Evolutionary conservation across 2,888 invertebrate genomes (phyloP), one percentile per base, ranked within the genome.

Genomic region (Rhimphoctona megacephalus): DNA sequence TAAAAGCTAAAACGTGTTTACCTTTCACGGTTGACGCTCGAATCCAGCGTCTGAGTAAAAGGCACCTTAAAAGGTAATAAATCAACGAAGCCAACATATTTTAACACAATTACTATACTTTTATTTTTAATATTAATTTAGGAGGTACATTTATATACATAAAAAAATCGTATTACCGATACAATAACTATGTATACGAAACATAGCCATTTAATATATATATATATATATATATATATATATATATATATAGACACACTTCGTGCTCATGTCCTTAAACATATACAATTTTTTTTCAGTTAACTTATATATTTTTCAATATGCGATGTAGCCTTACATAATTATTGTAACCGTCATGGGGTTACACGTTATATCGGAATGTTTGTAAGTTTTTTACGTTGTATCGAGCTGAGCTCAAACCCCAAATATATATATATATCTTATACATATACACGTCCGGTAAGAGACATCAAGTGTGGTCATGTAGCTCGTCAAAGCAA

Each of bases 131-230:
- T 93, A 92, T 94, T 93, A 93, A 91, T 94, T 93, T 93, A 93
- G 90, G 90, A 93, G 92, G 92, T 94, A 94, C 94, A 94, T 94
- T 93, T 94, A 94, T 94, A 94, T 94, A 94, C 94, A 94, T 94
- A 94, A 93, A 94, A 84, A 76, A 94, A 94, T 94, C 92, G 92
- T 94, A 92, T 92, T 91, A 92, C 92, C 92, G 91, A 93, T 92
- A 93, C 91, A 92, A 93, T 92, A 92, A 93, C 74, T 74, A 87
- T 82, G 72, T 83, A 83, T 85, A 85, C 81, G 77, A 72, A 86
- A 83, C 84, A 87, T 85, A 88, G 84, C 91, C 92, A 91, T 89
- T 74, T 22, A 92, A 90, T 90, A 57, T 74, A 74, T 88, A 90
- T 92, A 90, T 91, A 88, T 88, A 92, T 79, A 85, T 81, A 74